These are phyloP conservation scores for Dermatemys mawii DNA, from an alignment of 2,113 vertebrate species.

Conservation along the genomic window DNA sequence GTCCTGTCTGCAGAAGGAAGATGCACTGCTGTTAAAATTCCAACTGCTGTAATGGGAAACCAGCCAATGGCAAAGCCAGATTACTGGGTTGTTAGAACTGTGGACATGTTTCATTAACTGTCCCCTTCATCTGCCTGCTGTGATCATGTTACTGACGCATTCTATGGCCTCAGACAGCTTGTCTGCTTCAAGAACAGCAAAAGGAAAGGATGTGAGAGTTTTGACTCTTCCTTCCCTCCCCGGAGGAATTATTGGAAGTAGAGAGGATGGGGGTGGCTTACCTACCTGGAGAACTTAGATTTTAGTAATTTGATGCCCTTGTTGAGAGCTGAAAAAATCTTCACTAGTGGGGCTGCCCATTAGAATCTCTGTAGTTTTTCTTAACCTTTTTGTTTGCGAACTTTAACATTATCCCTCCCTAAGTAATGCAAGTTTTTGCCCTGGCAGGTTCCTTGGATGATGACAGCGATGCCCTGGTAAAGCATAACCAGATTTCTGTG, in stretches of 20 bases:
- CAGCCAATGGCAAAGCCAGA: neutral
- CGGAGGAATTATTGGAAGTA: rapidly evolving
- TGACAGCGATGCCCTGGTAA: neutral
- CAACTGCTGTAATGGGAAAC: neutral
- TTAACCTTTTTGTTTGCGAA: neutral
- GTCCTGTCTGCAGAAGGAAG: neutral
- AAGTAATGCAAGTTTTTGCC: neutral
- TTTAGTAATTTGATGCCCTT: neutral
- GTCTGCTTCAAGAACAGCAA: neutral
- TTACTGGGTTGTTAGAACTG: neutral
- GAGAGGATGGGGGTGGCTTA: rapidly evolving
- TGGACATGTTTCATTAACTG: neutral
- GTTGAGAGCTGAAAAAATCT: neutral
- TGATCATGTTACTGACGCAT: neutral
- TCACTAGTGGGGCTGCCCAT: rapidly evolving
- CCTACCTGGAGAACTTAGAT: rapidly evolving
- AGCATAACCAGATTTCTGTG: neutral
- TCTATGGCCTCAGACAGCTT: rapidly evolving
- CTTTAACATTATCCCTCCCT: neutral
- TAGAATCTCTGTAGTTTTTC: neutral
- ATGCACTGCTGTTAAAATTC: neutral
- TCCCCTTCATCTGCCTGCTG: rapidly evolving
- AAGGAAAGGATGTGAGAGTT: neutral
- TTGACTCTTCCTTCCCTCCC: neutral
- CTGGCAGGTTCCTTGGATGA: neutral